Percentiles rank a stretch among this genome's conserved stretches.
These are phyloP conservation scores for Apus apus DNA, from an alignment of 2,113 vertebrate species.

Conservation along the genomic window DNA sequence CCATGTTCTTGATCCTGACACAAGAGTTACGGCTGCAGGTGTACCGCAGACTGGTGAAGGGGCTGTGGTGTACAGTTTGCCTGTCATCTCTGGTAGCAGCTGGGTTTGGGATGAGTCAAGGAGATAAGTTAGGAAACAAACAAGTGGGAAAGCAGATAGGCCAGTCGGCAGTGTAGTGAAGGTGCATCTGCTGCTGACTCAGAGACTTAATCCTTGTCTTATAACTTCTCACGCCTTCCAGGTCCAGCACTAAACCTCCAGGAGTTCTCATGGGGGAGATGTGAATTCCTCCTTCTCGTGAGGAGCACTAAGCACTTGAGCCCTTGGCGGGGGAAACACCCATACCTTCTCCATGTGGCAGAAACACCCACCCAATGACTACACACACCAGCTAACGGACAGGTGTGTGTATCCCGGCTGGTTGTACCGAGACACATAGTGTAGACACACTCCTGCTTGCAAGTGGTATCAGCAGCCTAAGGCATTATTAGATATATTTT, in stretches of 20 bases:
- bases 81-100: background rate
- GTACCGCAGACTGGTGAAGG: background rate
- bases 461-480: background rate
- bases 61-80: background rate
- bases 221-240: background rate
- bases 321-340: background rate
- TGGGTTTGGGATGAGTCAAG: slow-evolving; percentile 8
- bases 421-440: background rate
- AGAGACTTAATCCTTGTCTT: slow-evolving; percentile 17
- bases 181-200: background rate
- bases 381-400: background rate
- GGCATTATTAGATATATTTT: background rate
- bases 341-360: background rate
- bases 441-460: background rate
- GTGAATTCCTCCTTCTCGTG: slow-evolving; percentile 1
- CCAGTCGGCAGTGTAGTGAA: background rate
- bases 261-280: background rate
- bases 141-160: background rate
- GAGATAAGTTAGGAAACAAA: slow-evolving; percentile 10
- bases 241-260: background rate
- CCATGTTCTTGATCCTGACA: fast-evolving
- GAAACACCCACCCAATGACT: background rate
- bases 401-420: fast-evolving
- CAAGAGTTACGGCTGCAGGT: background rate
- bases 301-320: background rate